Evolutionary conservation across 2,888 invertebrate genomes (phyloP), one percentile per base, ranked within the genome.

Genomic region (Cephalotes varians): DNA sequence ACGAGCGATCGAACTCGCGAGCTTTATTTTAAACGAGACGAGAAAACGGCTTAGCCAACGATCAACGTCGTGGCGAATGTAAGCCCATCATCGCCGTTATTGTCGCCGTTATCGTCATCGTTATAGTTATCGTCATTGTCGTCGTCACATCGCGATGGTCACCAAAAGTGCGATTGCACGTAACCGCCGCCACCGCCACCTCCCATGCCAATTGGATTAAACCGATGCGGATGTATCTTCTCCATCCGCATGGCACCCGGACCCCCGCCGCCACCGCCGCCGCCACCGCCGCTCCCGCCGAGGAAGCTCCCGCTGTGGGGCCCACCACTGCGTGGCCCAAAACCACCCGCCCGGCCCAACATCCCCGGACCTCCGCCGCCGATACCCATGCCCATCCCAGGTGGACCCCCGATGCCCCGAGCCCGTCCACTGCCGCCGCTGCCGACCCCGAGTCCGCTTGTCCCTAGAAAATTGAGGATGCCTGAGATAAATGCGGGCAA

Each of bases 191-290:
- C 51, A 25, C 73, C 73, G 25, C 76, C 74, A 2, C 74, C 93
- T 37, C 94, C 93, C 94, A 94, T 94, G 21, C 94, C 94, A 60
- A 94, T 92, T 0, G 94, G 94, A 83, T 94, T 94, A 88, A 94
- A 94, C 18, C 94, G 94, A 82, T 94, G 94, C 0, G 94, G 94
- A 81, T 94, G 94, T 1, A 94, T 93, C 83, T 94, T 94, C 65
- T 94, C 94, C 94, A 94, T 94, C 69, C 94, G 91, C 92, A 94
- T 94, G 6, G 94, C 94, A 3, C 94, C 94, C 0, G 94, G 94
- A 1, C 93, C 93, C 37, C 91, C 89, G 31, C 91, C 91, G n/a
- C 90, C 87, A 2, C 93, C 92, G 10, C 92, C 91, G 1, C 92
- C 90, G 3, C 93, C 92, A 56, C 92, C 91, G 15, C 92, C 93